Evolutionary conservation across 2,113 vertebrate genomes (phyloP), one percentile per base, ranked within the genome.

Genomic region (Piprites chloris): DNA sequence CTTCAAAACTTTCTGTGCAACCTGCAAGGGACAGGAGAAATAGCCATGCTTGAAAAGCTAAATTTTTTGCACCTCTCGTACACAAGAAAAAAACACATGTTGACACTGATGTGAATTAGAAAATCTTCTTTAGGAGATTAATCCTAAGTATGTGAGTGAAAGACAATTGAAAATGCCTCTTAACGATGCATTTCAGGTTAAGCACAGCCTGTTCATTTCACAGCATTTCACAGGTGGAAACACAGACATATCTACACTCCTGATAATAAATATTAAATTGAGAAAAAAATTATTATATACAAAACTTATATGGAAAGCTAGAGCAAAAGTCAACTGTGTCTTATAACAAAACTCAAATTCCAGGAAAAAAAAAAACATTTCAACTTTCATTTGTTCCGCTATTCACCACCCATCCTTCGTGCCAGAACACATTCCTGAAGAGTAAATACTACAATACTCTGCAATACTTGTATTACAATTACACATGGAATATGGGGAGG

Each of bases 1-100:
- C 98, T 99, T 99, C 97, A 99, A 97, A 95, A 99, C 99, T 95
- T 99, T 99, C 97, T 99, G 99, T 74, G 99, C 99, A 94, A 98
- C 98, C 99, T 99, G 93, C 80, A 96, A 97, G 76, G 91, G 17
- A 97, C 33, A 66, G 7, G 88, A 82, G n/a, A 86, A 95, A 77
- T 10, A 89, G 47, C 2, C 68, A 61, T 4, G 6, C 78, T 75
- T 65, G 63, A 89, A 71, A 87, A 59, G 30, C 8, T 37, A 30
- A 7, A 6, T 50, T 69, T 83, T 82, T 47, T 52, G 8, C 28
- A 67, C 14, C 3, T 0, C 19, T 41, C 62, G 17, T n/a, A 66
- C 32, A 59, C 18, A 74, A 55, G 26, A 50, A 80, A 56, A 61
- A 23, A 0, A 0, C 49, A 49, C 12, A 74, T 15, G 39, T 21